Evolutionary conservation across 1,140 invertebrate species (phyloP), one percentile per base, ranked within the genome.

Genomic region (Diorhabda sublineata): DNA sequence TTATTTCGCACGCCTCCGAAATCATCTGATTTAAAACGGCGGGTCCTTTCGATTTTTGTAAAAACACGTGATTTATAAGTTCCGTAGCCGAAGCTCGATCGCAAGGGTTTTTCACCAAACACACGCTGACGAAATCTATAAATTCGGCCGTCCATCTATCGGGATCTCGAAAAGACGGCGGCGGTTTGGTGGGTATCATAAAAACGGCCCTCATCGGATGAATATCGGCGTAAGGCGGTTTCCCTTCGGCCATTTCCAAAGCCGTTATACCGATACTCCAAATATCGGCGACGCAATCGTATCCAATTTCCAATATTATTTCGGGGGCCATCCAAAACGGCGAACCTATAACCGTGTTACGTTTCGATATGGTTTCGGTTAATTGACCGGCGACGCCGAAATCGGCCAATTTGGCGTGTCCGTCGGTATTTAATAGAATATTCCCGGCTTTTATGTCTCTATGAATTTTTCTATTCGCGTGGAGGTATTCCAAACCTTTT

Each of bases 311-410:
- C 83, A 99, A 95, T 80, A 99, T 99, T 11, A 98, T 93, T 84
- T 97, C 94, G 5, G 95, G 95, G 11, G 95, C 95, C 97, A 99
- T 98, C 97, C 98, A 99, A 84, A 98, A 99, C 57, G 98, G 98
- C 0, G 98, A 99, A 59, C 98, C 93, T 76, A 99, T 99, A 2
- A 99, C 96, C 59, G 97, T 99, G 82, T 99, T 99, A 64, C 97
- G 84, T 83, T 99, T 99, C 9, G 97, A 96, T 95, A 99, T 98
- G 47, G 97, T 99, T 82, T 99, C 97, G n/a, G 98, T 99, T 64
- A 99, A 84, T 83, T 99, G 98, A 61, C 97, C 98, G 47, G 98
- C 97, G n/a, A 99, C 98, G n/a, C 98, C 97, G 84, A 99, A 99
- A 82, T 99, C 98, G 0, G 97, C 98, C 70, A 99, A 82, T 81